Base-by-base conservation (phyloP, 2,113 vertebrate genomes). In the Strigops habroptila region DNA sequence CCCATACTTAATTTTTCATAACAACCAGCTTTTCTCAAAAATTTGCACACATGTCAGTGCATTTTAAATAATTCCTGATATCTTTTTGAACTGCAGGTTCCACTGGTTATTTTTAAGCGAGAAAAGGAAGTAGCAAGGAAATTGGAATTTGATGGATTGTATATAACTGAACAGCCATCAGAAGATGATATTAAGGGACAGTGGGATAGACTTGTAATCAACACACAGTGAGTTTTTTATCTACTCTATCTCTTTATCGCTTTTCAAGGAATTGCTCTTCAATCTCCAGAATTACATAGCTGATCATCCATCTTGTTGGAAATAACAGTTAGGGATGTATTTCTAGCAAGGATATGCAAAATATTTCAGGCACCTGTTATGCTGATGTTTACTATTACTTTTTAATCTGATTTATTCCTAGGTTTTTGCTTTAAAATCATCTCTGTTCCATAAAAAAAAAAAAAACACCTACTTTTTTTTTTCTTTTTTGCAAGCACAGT, bases 171-270 rank as follows among this genome's bases (percentile, higher is more conserved):
- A 84, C 99, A 99, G 63, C 99, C 99, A 7, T 99, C 99, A 43
- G 99, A 99, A 94, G 99, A 99, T 57, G 99, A 99, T 94, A 99
- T 99, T 87, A 99, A 99, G 96, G 99, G 99, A 70, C 99, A 99
- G 80, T 99, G 99, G 99, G 99, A 99, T 96, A 97, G 99, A 96
- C 98, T 99, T 14, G 99, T 99, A 12, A 99, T 99, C 96, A 99
- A 99, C 94, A 99, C 99, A 73, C 99, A 99, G 99, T 99, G 94
- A 99, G 99, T 98, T 83, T 83, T 83, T 83, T 68, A 51, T n/a
- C 67, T 74, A 37, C 27, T 75, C 5, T 60, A 37, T 77, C 33
- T 60, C 44, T 91, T 35, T 44, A 55, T 41, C 81, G 11, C 7
- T 75, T 52, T 81, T 41, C 39, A 95, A 88, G 24, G 25, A 86